Conservation (phyloP, 92 coral and sea anemone species). For the Bergia sp. region DNA sequence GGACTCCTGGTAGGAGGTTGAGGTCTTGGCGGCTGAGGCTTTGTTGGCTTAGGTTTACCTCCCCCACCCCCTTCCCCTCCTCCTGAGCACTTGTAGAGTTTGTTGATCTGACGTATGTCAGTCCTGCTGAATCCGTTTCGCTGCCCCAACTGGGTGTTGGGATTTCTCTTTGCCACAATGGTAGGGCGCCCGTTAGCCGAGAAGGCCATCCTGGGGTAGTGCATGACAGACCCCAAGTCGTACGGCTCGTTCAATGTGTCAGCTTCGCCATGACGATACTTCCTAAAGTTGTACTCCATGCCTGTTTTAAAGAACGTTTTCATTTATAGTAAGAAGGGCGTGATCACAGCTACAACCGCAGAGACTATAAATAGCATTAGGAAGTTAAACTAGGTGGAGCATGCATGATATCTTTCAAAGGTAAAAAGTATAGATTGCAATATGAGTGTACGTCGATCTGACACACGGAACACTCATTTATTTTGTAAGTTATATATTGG, state of each 20-base stretch:
- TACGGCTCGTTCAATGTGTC: slow-evolving; percentile 64
- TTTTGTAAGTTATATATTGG: too few relatives aligned
- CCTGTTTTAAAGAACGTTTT: slow-evolving; percentile 2
- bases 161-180: slow-evolving; percentile 54
- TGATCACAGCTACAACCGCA: background rate
- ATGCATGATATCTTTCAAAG: too few relatives aligned
- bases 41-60: background rate
- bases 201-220: slow-evolving; percentile 63
- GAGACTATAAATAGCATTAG: background rate
- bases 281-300: slow-evolving; percentile 51
- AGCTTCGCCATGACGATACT: slow-evolving; percentile 64
- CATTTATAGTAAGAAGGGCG: background rate
- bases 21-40: slow-evolving; percentile 8
- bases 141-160: slow-evolving; percentile 57
- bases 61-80: slow-evolving; percentile 37
- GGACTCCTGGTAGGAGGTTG: slow-evolving; percentile 51
- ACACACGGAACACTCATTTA: too few relatives aligned
- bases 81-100: slow-evolving; percentile 59
- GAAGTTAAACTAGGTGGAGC: too few relatives aligned
- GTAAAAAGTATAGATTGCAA: too few relatives aligned
- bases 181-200: slow-evolving; percentile 54
- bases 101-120: slow-evolving; percentile 63
- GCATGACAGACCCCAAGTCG: slow-evolving; percentile 65
- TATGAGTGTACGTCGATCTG: too few relatives aligned
- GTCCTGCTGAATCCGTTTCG: slow-evolving; percentile 50